Percentiles rank a stretch among this genome's conserved stretches.
These are phyloP conservation scores for Elysia crispata DNA, from an alignment of 2,888 invertebrate species.

Conservation along the genomic window DNA sequence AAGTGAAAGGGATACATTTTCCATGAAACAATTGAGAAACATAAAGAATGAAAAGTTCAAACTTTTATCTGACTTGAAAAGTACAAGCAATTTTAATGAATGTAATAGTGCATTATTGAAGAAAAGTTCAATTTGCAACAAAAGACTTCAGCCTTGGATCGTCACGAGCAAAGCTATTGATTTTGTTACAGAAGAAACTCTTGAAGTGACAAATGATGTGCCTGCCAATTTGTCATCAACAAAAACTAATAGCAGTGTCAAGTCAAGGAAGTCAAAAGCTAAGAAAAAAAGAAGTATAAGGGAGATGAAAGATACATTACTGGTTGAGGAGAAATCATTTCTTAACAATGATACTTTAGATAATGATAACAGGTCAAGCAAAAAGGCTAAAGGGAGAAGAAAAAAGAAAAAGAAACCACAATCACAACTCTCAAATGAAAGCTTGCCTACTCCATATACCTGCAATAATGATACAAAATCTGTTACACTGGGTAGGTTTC, in stretches of 20 bases:
- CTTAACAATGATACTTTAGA: neutral
- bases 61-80: too few species aligned
- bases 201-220: too few species aligned
- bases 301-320: neutral
- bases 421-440: neutral
- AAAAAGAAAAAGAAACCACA: constrained; percentile 49
- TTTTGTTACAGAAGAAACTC: too few species aligned
- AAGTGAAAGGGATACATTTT: neutral
- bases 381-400: constrained; percentile 42
- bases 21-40: neutral
- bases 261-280: too few species aligned
- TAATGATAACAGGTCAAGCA: neutral
- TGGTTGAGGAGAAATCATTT: neutral
- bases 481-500: neutral
- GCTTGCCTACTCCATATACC: neutral
- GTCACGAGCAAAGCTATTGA: too few species aligned
- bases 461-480: neutral
- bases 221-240: too few species aligned
- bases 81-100: too few species aligned
- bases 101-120: too few species aligned
- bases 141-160: too few species aligned
- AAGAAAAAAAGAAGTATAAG: neutral
- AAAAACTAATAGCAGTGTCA: too few species aligned
- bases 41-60: neutral
- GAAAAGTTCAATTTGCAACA: too few species aligned